Base-by-base conservation (phyloP, 2,888 invertebrate species). In the Cosmorhoe ocellata region DNA sequence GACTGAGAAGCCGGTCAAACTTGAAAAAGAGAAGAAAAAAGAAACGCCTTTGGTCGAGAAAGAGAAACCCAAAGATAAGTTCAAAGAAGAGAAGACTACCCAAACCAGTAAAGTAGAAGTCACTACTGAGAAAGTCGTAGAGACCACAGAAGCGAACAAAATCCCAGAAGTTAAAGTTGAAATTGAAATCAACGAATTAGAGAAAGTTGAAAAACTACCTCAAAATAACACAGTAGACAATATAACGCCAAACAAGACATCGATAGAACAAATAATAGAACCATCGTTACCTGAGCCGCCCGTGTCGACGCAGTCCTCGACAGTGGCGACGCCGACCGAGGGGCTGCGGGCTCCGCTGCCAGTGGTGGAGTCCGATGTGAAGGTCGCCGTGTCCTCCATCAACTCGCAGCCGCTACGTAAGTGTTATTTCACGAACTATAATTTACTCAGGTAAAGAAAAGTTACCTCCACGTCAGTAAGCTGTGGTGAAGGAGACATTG, bases 1-100 rank as follows among this genome's bases (percentile, higher is more conserved):
- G 5, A 70, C 67, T 13, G 65, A 76, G 24, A 76, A 67, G 56
- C 59, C 46, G 5, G 45, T 69, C 0, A 83, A 86, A 61, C 55
- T 64, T 3, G 81, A 85, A 59, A 9, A 74, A 50, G 85, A 88
- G 5, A 87, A 87, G 56, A 86, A 88, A 48, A 86, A 86, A 71
- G 84, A 86, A 0, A 65, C 66, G 3, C 61, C 65, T 1, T 51
- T 49, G 5, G 40, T 37, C 1, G 86, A 86, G 1, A 87, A 86
- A 61, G 81, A 83, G 4, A 81, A 79, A 61, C 66, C 67, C 1
- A 61, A 77, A 72, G 69, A 80, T 7, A 81, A 79, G 58, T 50
- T 57, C 18, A 67, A 65, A 39, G 51, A 57, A 6, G 57, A 57
- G n/a, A 61, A 59, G 41, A 47, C 46, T 11, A 52, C 55, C 0